These are phyloP conservation scores for Steinernema carpocapsae DNA, from an alignment of 2,888 invertebrate species.

Conservation along the genomic window DNA sequence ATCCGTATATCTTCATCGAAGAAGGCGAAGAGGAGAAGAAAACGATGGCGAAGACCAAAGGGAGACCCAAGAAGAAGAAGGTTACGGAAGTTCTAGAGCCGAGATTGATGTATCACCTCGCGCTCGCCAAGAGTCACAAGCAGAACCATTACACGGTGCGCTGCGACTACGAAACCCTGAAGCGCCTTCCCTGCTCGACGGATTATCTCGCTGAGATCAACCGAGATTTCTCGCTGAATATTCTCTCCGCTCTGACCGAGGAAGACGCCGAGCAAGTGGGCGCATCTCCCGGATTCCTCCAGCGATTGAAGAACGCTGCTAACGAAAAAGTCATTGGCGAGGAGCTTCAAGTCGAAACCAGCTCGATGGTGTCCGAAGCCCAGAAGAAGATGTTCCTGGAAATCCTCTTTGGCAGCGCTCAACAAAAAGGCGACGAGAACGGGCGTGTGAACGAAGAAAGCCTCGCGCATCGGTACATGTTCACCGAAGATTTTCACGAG, in stretches of 20 bases:
- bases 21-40: too few relatives aligned
- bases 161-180: background rate
- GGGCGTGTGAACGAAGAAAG: background rate
- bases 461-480: background rate
- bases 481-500: conserved; percentile 3
- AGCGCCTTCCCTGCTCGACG: background rate
- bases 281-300: background rate
- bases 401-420: background rate
- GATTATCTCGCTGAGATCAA: background rate
- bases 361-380: background rate
- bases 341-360: background rate
- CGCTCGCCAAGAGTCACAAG: background rate
- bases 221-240: background rate
- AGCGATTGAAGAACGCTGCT: background rate
- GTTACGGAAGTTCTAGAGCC: background rate
- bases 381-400: background rate
- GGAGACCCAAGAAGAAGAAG: background rate
- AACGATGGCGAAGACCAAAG: background rate
- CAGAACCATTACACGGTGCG: background rate
- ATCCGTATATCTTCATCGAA: conserved; percentile 1
- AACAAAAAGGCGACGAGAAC: background rate
- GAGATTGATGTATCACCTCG: background rate
- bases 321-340: background rate
- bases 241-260: background rate
- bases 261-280: background rate